phyloP scores from a whole-genome alignment of 2,113 vertebrate genomes.

The Eidolon helvum region DNA sequence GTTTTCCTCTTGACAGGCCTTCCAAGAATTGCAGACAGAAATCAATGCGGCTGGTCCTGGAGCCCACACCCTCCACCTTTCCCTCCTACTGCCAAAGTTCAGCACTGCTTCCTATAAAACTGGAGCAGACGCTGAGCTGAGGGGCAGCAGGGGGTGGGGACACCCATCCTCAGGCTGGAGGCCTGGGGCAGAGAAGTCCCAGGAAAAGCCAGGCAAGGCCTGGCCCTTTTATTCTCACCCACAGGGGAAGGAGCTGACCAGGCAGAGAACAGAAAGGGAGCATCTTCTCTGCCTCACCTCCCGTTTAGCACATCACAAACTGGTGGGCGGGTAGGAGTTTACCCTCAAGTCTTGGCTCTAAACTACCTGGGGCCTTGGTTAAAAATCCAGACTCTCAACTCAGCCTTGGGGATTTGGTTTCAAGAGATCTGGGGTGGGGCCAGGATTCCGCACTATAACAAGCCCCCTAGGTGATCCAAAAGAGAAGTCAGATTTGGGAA shows the following conservation, averaged over 20 bases:
- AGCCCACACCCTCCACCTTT: neutral
- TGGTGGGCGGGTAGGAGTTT: neutral
- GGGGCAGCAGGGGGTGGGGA: neutral
- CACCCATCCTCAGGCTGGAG: neutral
- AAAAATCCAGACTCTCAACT: neutral
- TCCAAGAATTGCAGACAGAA: constrained; percentile 72
- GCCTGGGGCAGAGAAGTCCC: neutral
- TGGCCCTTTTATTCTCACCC: neutral
- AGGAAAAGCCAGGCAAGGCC: neutral
- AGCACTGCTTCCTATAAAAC: neutral
- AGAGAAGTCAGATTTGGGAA: neutral
- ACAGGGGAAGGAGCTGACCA: neutral
- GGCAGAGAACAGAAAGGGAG: neutral
- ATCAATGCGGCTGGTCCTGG: constrained; percentile 58
- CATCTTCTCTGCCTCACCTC: neutral
- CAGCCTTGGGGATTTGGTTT: neutral
- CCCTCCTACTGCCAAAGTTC: constrained; percentile 44
- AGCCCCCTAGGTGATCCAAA: neutral
- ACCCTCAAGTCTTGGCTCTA: neutral
- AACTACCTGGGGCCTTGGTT: neutral
- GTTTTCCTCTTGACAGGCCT: constrained; percentile 58
- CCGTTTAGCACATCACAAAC: neutral
- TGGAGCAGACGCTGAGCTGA: neutral
- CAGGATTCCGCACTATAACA: neutral
- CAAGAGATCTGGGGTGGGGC: neutral